Evolutionary conservation across 2,797 vertebrate species (phyloP).

Genomic region (Sparidentex hasta): DNA sequence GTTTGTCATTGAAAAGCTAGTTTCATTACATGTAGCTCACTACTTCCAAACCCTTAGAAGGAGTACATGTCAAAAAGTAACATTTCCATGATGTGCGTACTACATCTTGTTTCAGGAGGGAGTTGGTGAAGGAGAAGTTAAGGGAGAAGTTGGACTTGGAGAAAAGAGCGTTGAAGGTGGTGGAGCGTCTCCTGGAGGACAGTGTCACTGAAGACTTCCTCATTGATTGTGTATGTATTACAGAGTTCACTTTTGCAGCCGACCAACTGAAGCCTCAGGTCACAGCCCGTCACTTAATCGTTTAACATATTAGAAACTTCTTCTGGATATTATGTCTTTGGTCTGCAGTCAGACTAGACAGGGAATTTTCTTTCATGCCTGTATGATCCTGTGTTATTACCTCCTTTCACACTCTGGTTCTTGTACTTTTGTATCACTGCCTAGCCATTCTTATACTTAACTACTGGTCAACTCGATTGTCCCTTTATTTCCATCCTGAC

Average conservation of each 20-base stretch:
- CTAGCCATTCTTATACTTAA: background rate
- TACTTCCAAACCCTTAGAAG: too few species aligned
- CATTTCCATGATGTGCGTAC: background rate
- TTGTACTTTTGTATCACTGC: background rate
- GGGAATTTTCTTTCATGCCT: background rate
- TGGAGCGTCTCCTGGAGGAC: conserved; percentile 93
- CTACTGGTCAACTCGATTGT: background rate
- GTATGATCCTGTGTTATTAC: background rate
- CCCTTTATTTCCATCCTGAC: background rate
- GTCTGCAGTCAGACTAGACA: background rate
- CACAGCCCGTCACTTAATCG: background rate
- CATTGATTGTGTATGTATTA: conserved; percentile 87
- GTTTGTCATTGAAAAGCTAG: too few species aligned
- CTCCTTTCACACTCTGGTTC: background rate
- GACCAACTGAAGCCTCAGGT: background rate
- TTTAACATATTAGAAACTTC: background rate
- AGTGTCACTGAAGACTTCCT: conserved; percentile 91
- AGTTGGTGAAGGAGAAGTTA: conserved; percentile 86
- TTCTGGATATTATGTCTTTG: background rate
- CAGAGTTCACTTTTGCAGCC: background rate
- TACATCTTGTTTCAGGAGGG: conserved; percentile 83
- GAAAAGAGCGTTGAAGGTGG: conserved; percentile 88
- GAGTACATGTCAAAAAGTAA: background rate
- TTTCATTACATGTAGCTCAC: too few species aligned
- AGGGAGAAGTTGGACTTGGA: conserved; percentile 90